phyloP scores from a whole-genome alignment of 2,113 vertebrate species.

The Climacteris rufus region DNA sequence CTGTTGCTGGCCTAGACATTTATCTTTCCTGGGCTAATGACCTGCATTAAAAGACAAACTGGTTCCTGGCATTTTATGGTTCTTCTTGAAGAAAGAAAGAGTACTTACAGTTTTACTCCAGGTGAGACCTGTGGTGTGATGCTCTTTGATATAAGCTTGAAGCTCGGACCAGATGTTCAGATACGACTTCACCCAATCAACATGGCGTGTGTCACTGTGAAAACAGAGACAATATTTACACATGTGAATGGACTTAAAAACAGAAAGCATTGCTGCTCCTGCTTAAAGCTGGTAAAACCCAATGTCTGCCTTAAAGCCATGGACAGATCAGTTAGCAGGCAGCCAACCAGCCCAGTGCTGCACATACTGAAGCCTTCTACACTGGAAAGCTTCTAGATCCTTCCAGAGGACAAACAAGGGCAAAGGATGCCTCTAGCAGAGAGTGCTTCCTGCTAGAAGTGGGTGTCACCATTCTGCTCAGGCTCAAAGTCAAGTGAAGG shows the following conservation, averaged over 20 bases:
- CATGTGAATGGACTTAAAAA: neutral
- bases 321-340: neutral
- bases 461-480: neutral
- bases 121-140: constrained; percentile 89
- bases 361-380: neutral
- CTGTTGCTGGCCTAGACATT: neutral
- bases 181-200: constrained; percentile 95
- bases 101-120: constrained; percentile 92
- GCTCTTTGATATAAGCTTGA: constrained; percentile 91
- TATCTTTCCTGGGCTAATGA: neutral
- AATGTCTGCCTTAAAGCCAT: neutral
- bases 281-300: neutral
- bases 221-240: neutral
- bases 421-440: neutral
- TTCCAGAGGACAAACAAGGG: neutral
- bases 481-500: neutral
- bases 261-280: neutral
- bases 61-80: neutral
- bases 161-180: constrained; percentile 93
- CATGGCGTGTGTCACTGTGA: constrained; percentile 86
- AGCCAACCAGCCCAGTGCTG: neutral
- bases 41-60: neutral
- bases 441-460: neutral
- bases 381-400: neutral
- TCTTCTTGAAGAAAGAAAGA: neutral